Conservation (phyloP, 2,113 vertebrate genomes). For the Astur gentilis region DNA sequence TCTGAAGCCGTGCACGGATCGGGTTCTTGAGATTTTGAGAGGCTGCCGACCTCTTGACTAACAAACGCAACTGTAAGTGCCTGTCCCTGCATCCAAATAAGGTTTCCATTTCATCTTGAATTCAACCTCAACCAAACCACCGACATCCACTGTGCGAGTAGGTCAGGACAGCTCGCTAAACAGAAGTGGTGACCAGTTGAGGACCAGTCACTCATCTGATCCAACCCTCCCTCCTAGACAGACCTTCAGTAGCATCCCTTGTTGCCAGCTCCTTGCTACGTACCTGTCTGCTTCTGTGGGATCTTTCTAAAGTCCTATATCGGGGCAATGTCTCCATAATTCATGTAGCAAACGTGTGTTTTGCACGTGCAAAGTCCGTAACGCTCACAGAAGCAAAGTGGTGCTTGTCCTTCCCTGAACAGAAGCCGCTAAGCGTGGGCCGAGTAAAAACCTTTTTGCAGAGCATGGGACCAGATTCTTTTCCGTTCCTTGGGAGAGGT, state of each 20-base stretch:
- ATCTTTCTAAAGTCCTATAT: neutral
- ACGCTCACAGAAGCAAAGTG: neutral
- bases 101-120: neutral
- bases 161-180: neutral
- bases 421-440: neutral
- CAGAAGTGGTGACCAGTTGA: neutral
- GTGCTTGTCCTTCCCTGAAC: neutral
- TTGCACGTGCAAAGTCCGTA: neutral
- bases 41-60: neutral
- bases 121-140: neutral
- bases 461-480: neutral
- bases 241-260: neutral
- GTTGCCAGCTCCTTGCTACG: neutral
- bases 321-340: neutral
- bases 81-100: neutral
- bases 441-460: neutral
- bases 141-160: neutral
- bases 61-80: neutral
- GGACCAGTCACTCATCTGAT: neutral
- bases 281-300: neutral
- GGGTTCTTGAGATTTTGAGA: neutral
- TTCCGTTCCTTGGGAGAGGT: neutral
- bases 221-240: neutral
- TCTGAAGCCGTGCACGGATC: neutral
- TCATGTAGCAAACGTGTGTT: neutral